Evolutionary conservation across 2,888 invertebrate species (phyloP), one percentile per base, ranked within the genome.

Genomic region (Diogma glabrata): DNA sequence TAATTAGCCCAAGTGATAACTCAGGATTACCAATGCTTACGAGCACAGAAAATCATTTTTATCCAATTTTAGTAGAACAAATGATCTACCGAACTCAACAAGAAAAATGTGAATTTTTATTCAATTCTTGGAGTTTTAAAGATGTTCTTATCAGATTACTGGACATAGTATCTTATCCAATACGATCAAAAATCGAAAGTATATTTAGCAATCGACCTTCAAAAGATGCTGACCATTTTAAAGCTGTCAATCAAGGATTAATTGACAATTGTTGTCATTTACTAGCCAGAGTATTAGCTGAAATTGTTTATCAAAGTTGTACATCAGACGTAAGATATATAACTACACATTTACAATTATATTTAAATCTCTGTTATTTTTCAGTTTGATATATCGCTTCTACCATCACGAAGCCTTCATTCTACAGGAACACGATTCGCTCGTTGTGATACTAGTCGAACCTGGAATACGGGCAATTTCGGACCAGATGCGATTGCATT

Each of bases 401-500:
- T 69, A 53, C 69, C 69, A 4, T 82, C 84, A n/a, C 76, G 89
- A 46, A 84, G 88, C 30, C 74, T 92, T 58, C 81, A 90, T 56
- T 79, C 85, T 43, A 93, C 94, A 0, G 90, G 92, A 0, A 87
- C 88, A 28, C 78, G 96, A 22, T 97, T 96, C 68, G 87, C 90
- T 38, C 81, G 92, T 47, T 85, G 88, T 43, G 94, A 93, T 66
- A 83, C 87, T 58, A 84, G 86, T 47, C 81, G 92, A 43, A 87
- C 89, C 1, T 97, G 97, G 97, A 95, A 96, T 67, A 93, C 95
- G 0, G 93, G 95, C 4, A 93, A 92, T 66, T 95, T 95, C 24
- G 92, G 92, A 9, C 92, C 95, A 0, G 97, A 99, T 71, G 95
- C 95, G 1, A 87, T 99, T 60, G 90, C 90, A 61, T 93, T 96